Conservation (phyloP, 2,888 invertebrate species). For the Phortica okadai region DNA sequence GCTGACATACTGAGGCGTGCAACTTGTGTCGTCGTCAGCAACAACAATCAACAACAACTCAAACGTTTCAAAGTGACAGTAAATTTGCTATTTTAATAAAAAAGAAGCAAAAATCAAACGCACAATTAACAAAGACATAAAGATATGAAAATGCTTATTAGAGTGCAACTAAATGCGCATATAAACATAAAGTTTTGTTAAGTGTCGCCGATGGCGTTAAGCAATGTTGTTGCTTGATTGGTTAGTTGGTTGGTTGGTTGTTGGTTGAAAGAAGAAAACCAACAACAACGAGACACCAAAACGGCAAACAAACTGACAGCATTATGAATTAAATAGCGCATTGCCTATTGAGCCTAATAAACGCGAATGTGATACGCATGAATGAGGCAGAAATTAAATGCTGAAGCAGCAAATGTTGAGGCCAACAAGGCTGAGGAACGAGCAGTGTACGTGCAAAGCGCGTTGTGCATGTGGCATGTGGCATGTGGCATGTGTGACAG, state of each 20-base stretch:
- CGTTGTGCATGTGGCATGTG: slow-evolving; percentile 11
- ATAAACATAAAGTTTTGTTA: slow-evolving; percentile 43
- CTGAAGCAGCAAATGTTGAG: slow-evolving; percentile 29
- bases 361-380: slow-evolving; percentile 25
- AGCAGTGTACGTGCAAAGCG: not conserved
- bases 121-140: slow-evolving; percentile 7
- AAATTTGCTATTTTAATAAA: not conserved
- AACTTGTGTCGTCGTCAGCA: too few species aligned
- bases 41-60: too few species aligned
- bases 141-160: slow-evolving; percentile 16
- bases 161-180: slow-evolving; percentile 18
- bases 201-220: slow-evolving; percentile 60
- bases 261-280: not conserved
- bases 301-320: slow-evolving; percentile 64
- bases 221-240: slow-evolving; percentile 4
- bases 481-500: slow-evolving; percentile 25
- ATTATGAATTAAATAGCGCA: slow-evolving; percentile 66
- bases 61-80: not conserved
- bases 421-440: not conserved
- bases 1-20: not conserved
- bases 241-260: not conserved
- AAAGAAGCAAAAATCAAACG: not conserved
- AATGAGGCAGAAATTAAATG: slow-evolving; percentile 23
- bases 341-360: slow-evolving; percentile 47
- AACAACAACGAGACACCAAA: slow-evolving; percentile 44